Conservation (phyloP, 2,797 vertebrate genomes). For the Liasis olivaceus region DNA sequence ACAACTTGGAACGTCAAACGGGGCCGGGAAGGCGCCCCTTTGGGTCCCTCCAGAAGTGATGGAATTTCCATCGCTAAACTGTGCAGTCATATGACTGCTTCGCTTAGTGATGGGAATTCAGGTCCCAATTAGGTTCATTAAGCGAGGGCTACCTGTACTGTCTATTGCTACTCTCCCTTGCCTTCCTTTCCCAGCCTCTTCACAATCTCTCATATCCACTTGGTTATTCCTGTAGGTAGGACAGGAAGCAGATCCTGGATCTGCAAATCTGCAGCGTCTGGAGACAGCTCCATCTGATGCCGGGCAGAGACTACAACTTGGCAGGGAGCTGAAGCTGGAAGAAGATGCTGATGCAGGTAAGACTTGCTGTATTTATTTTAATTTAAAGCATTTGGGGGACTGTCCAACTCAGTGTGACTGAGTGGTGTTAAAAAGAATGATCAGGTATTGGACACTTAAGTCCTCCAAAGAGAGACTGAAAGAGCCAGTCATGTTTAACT, state of each 20-base stretch:
- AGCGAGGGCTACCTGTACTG: not conserved
- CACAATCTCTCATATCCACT: not conserved
- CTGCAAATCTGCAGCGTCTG: not conserved
- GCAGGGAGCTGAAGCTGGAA: not conserved
- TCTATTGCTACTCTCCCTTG: too few species aligned
- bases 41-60: too few species aligned
- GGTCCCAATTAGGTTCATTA: not conserved
- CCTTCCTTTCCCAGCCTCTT: not conserved
- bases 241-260: too few species aligned
- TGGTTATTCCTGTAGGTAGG: not conserved
- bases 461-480: not conserved
- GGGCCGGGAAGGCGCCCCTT: too few species aligned
- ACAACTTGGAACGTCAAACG: too few species aligned
- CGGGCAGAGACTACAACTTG: not conserved
- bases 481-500: too few species aligned
- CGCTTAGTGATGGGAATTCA: too few species aligned
- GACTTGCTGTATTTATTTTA: not conserved
- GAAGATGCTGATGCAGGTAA: not conserved
- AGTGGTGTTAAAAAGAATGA: not conserved
- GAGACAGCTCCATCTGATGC: rapidly evolving
- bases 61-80: too few species aligned
- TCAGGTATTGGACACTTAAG: not conserved
- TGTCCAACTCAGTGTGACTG: not conserved
- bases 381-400: too few species aligned
- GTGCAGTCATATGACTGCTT: not conserved